A percentile compares a stretch with the other conserved stretches of the same genome.
Conservation (phyloP, 2,113 vertebrate genomes). For the Tragelaphus buxtoni region DNA sequence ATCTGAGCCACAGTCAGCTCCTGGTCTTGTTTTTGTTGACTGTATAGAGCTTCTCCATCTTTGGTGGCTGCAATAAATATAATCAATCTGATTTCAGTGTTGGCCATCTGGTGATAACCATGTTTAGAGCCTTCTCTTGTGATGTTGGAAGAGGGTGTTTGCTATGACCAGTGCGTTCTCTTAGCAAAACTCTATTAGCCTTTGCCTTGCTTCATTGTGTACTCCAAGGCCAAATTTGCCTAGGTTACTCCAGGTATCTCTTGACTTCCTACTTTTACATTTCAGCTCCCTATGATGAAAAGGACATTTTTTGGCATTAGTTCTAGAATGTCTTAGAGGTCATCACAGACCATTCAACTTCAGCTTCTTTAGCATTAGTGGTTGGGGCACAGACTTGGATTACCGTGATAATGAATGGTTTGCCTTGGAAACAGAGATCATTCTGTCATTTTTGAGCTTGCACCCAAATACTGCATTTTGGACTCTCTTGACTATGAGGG, state of each 20-base stretch:
- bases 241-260: not conserved
- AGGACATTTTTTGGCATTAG: not conserved
- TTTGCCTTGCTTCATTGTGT: not conserved
- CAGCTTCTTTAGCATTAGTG: not conserved
- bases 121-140: not conserved
- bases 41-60: not conserved
- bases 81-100: not conserved
- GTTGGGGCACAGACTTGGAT: not conserved
- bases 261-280: not conserved
- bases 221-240: not conserved
- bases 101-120: not conserved
- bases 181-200: not conserved
- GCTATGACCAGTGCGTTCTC: not conserved
- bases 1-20: not conserved
- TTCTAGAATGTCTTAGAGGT: not conserved
- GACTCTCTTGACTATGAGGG: not conserved
- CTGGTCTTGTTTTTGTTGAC: not conserved
- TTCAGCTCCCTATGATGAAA: not conserved
- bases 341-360: not conserved
- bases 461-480: not conserved
- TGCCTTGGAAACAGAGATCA: not conserved
- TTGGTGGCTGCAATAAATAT: not conserved
- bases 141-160: not conserved
- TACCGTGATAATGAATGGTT: not conserved
- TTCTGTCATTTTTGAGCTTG: not conserved